These are phyloP conservation scores for Oikopleura dioica DNA, from an alignment of 23 tunicate genomes.

Conservation along the genomic window DNA sequence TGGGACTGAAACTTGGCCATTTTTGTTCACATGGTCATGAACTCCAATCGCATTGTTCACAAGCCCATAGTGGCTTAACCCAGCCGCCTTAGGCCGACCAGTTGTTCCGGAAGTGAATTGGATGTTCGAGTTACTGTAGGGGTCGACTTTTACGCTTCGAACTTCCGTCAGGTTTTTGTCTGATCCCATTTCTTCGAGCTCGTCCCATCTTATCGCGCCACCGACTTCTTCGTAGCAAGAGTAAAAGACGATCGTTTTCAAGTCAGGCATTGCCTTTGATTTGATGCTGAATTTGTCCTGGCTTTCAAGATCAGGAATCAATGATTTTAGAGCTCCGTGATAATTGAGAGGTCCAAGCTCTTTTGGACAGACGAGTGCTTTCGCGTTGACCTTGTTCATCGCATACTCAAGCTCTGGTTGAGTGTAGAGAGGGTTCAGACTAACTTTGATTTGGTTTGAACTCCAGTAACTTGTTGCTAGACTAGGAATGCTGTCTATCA, in stretches of 20 bases:
- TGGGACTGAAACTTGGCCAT: not conserved
- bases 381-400: not conserved
- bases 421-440: not conserved
- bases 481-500: too few species aligned
- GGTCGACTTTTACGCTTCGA: too few species aligned
- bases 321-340: not conserved
- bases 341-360: slow-evolving; percentile 5
- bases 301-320: not conserved
- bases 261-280: too few species aligned
- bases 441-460: too few species aligned
- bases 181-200: too few species aligned
- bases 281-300: too few species aligned
- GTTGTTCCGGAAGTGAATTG: slow-evolving; percentile 11
- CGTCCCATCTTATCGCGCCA: too few species aligned
- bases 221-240: too few species aligned
- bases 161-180: too few species aligned
- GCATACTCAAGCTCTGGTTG: not conserved
- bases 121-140: too few species aligned
- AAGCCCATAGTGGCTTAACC: not conserved
- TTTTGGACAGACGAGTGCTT: slow-evolving; percentile 1
- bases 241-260: too few species aligned
- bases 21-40: not conserved
- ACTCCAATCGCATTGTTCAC: not conserved
- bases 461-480: too few species aligned
- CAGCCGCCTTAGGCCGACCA: slow-evolving; percentile 8